Conservation (phyloP, 2,888 invertebrate genomes). For the Drosophila diplacantha region DNA sequence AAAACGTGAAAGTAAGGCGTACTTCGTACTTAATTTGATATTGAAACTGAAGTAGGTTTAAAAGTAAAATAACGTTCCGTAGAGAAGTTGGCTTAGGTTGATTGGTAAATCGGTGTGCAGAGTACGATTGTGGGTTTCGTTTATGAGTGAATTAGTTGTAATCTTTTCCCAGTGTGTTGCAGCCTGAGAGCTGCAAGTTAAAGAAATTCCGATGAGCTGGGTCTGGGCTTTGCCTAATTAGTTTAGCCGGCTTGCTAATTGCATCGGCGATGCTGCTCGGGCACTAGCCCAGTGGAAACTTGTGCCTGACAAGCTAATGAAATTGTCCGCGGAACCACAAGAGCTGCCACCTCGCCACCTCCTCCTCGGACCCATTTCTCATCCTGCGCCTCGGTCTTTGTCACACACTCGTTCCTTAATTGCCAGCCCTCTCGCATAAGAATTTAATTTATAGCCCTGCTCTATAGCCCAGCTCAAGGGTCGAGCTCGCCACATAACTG, state of each 20-base stretch:
- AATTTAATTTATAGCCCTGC: constrained; percentile 67
- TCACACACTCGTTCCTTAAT: constrained; percentile 50
- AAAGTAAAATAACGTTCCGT: no score
- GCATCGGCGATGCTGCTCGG: constrained; percentile 36
- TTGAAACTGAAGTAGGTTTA: no score
- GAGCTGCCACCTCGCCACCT: constrained; percentile 24
- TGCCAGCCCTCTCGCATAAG: constrained; percentile 47
- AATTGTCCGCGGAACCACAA: constrained; percentile 64
- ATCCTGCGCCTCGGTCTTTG: constrained; percentile 7
- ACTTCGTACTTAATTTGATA: no score
- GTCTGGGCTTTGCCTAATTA: constrained; percentile 52
- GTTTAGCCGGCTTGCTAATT: constrained; percentile 61
- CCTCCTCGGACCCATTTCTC: constrained; percentile 2
- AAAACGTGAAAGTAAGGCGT: no score
- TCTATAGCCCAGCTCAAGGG: constrained; percentile 46
- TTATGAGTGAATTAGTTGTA: neutral
- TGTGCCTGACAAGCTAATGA: constrained; percentile 57
- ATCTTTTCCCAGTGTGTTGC: neutral
- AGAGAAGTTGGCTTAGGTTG: no score
- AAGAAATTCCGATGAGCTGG: constrained; percentile 18
- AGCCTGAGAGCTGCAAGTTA: constrained; percentile 2
- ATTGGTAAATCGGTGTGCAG: no score
- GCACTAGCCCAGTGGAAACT: constrained; percentile 25
- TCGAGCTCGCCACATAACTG: constrained; percentile 41
- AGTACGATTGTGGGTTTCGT: no score